Conservation (phyloP, 1,140 invertebrate genomes). For the Monomorium pharaonis region DNA sequence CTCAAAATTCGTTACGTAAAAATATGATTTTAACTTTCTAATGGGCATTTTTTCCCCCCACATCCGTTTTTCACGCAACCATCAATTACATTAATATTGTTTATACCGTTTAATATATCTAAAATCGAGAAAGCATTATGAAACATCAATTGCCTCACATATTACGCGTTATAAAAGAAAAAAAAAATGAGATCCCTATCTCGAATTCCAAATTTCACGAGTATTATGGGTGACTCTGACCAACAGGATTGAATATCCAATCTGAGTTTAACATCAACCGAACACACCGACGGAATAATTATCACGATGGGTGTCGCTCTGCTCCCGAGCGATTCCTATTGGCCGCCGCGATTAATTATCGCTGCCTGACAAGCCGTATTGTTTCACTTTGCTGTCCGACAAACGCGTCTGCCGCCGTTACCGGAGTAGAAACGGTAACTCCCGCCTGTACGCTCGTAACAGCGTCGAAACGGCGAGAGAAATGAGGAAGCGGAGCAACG, state of each 20-base stretch:
- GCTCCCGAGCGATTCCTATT: background rate
- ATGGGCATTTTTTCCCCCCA: too few species aligned
- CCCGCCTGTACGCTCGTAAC: constrained; percentile 46
- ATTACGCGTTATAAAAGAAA: background rate
- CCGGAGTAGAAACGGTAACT: constrained; percentile 33
- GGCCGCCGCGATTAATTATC: constrained; percentile 58
- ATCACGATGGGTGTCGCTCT: constrained; percentile 31
- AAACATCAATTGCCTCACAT: background rate
- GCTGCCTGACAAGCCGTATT: constrained; percentile 52
- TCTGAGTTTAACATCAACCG: background rate
- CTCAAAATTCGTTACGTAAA: background rate
- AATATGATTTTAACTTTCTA: background rate
- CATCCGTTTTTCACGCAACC: too few species aligned
- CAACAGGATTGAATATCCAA: constrained; percentile 18
- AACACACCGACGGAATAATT: constrained; percentile 42
- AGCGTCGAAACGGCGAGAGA: constrained; percentile 64
- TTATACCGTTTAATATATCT: background rate
- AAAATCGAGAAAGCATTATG: background rate
- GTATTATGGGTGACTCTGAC: background rate
- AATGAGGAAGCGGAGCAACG: constrained; percentile 69
- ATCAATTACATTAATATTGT: background rate
- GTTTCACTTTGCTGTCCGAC: constrained; percentile 52
- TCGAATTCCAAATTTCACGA: background rate
- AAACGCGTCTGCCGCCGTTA: background rate
- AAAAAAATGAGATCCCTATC: background rate